phyloP scores from a whole-genome alignment of 2,113 vertebrate species.

The Prionailurus viverrinus region DNA sequence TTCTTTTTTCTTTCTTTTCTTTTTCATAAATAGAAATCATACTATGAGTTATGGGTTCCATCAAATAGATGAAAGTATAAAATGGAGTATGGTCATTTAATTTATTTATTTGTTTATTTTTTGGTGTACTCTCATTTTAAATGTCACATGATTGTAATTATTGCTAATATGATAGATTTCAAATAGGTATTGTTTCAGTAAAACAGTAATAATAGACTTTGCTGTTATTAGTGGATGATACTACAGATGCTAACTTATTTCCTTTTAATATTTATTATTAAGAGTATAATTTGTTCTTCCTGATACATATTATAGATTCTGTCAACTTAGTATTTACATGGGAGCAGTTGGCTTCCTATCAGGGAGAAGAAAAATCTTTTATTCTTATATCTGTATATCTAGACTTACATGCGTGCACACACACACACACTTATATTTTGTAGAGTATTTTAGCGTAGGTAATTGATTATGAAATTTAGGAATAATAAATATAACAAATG shows the following conservation, averaged over 20 bases:
- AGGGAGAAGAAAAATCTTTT: background rate
- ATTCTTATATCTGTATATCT: background rate
- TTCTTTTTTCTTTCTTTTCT: background rate
- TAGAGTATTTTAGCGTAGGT: background rate
- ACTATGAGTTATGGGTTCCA: background rate
- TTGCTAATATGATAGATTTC: slow-evolving; percentile 10
- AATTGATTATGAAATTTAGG: background rate
- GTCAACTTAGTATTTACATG: background rate
- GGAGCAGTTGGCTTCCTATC: background rate
- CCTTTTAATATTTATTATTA: slow-evolving; percentile 55
- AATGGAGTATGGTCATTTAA: background rate
- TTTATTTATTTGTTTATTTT: too few species aligned
- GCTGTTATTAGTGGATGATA: background rate
- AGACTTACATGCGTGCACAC: background rate
- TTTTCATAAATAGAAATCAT: slow-evolving; percentile 1
- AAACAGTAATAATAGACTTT: background rate
- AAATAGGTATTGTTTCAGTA: slow-evolving; percentile 8
- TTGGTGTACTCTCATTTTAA: slow-evolving; percentile 7
- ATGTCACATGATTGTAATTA: background rate
- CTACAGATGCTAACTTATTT: background rate
- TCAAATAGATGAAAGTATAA: background rate
- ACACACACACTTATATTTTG: background rate
- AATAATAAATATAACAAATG: background rate
- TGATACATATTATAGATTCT: background rate
- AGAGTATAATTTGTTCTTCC: slow-evolving; percentile 17